Evolutionary conservation across 2,888 invertebrate species (phyloP).

Genomic region (Sarcophaga subvicina): DNA sequence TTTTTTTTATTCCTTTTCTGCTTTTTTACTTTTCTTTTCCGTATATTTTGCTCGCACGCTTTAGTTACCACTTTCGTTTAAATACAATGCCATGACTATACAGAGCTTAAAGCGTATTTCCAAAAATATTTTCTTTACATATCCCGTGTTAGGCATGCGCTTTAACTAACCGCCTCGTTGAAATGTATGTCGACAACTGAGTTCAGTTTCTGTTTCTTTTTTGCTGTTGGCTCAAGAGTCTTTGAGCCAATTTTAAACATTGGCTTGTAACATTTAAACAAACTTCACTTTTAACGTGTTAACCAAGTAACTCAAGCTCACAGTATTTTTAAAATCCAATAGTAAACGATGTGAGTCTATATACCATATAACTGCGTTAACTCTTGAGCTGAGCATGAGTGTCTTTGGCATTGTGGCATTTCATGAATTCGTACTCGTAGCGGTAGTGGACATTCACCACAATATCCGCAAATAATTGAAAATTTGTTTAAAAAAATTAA

Average conservation of each 20-base stretch:
- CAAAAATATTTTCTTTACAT: background rate
- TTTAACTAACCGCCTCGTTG: constrained; percentile 49
- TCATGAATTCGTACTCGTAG: background rate
- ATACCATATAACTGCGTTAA: background rate
- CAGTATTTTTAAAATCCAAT: constrained; percentile 1
- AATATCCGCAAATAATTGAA: constrained; percentile 15
- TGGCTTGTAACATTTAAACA: constrained; percentile 31
- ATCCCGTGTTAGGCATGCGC: constrained; percentile 49
- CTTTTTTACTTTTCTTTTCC: constrained; percentile 26
- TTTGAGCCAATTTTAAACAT: constrained; percentile 44
- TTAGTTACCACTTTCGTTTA: constrained; percentile 53
- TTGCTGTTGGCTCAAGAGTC: constrained; percentile 37
- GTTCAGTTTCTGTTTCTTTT: constrained; percentile 19
- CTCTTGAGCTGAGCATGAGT: constrained; percentile 23
- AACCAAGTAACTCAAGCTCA: constrained; percentile 28
- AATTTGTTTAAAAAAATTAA: background rate
- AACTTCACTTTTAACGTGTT: background rate
- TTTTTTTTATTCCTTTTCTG: constrained; percentile 60
- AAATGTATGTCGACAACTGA: constrained; percentile 64
- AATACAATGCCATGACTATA: constrained; percentile 39
- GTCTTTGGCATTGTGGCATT: background rate
- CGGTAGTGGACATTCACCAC: background rate
- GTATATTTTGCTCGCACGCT: constrained; percentile 27
- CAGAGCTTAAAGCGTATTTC: background rate
- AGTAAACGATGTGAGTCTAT: background rate